Base-by-base conservation (phyloP, 1,140 invertebrate species). In the Pseudomyrmex flavicornis region DNA sequence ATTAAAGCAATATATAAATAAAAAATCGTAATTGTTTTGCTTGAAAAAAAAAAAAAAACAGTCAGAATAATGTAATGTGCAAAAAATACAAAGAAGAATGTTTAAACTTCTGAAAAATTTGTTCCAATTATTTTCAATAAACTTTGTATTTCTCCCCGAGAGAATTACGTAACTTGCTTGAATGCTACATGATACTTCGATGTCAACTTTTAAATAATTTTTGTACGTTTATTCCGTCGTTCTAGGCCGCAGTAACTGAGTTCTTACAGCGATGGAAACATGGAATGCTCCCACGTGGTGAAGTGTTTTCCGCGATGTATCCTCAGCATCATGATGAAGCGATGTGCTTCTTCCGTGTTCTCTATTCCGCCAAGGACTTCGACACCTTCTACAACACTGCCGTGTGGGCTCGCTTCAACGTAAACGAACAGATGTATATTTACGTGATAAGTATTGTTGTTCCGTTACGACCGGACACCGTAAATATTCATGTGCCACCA, bases 351-450 rank as follows among this genome's bases (percentile, higher is more conserved):
- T 96, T 96, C 95, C 93, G 94, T 22, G 89, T 96, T 2, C 92
- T 97, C 35, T 95, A 95, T 89, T 89, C 93, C 22, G 95, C 95
- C 54, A 96, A 96, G 90, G 95, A 96, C 91, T 96, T 95, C 87
- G 95, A 95, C 26, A 95, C 95, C 44, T 96, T 97, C 94, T 95
- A 96, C 91, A 95, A 95, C 83, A 96, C 95, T 13, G 96, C 96
- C 1, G 95, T 95, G 82, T 96, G 95, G 95, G 95, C 95, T 22
- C 94, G 96, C 22, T 94, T 96, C 79, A 91, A 95, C 88, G 93
- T 96, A 85, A 97, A 97, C 93, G 95, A 95, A 46, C 95, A 95
- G 58, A 95, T 96, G 92, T 97, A 96, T 92, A 88, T 95, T 12
- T 96, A 96, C 72, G 95, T 95, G 8, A 91, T 96, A 54, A 95